Conservation (phyloP, 92 coral and sea anemone genomes). For the Metridium senile region DNA sequence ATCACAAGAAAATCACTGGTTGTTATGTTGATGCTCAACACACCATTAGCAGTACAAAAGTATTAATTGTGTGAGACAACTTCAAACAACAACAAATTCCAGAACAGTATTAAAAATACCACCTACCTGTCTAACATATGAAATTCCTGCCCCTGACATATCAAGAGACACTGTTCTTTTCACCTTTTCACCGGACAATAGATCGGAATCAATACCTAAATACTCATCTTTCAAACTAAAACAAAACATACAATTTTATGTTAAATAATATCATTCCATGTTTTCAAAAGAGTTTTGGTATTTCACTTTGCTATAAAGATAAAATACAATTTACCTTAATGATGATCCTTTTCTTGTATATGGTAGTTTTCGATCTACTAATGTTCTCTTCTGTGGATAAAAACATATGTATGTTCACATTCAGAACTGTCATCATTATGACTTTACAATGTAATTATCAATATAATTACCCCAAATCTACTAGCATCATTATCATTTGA, state of each 20-base stretch:
- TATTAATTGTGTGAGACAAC: too few species aligned
- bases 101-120: neutral
- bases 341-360: slow-evolving; percentile 43
- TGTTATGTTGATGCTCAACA: too few species aligned
- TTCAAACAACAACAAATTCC: neutral
- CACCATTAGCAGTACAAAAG: too few species aligned
- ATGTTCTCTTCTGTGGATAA: slow-evolving; percentile 62
- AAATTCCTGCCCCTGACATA: slow-evolving; percentile 22
- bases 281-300: neutral
- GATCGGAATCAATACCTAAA: slow-evolving; percentile 47
- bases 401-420: neutral
- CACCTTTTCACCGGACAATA: slow-evolving; percentile 49
- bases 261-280: neutral
- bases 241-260: neutral
- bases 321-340: slow-evolving; percentile 54
- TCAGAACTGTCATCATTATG: too few species aligned
- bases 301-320: too few species aligned
- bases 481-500: too few species aligned
- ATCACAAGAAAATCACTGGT: too few species aligned
- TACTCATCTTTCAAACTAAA: slow-evolving; percentile 74
- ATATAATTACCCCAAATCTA: too few species aligned
- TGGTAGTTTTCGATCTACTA: slow-evolving; percentile 58
- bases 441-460: too few species aligned
- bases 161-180: slow-evolving; percentile 78
- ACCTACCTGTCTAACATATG: neutral